Conservation (phyloP, 2,888 invertebrate genomes). For the Lithophane leautieri region DNA sequence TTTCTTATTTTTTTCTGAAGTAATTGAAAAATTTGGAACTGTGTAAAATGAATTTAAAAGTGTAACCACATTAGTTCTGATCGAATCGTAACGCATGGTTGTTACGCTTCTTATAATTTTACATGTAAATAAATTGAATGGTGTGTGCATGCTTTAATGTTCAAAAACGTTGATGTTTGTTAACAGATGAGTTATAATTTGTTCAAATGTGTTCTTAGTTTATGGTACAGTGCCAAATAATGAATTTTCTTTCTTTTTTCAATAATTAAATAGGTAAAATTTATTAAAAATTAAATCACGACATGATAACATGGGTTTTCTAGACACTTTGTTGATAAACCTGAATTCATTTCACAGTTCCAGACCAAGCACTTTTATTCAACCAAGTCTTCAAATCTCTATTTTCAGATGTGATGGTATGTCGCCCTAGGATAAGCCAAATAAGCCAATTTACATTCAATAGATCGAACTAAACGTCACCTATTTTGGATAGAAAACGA, state of each 20-base stretch:
- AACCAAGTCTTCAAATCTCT: not conserved
- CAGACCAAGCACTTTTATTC: not conserved
- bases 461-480: slow-evolving; percentile 14
- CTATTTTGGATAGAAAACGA: slow-evolving; percentile 9
- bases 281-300: not conserved
- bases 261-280: not conserved
- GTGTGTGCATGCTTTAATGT: not conserved
- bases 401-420: slow-evolving; percentile 22
- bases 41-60: not conserved
- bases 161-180: not conserved
- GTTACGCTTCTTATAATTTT: not conserved
- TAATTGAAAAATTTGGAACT: not conserved
- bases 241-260: not conserved
- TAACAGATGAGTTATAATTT: not conserved
- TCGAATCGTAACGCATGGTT: not conserved
- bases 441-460: slow-evolving; percentile 36
- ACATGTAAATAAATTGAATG: not conserved
- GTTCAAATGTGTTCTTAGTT: not conserved
- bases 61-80: not conserved
- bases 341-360: not conserved
- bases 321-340: not conserved
- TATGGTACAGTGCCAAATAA: not conserved
- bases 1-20: slow-evolving; percentile 14
- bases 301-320: not conserved
- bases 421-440: not conserved